Evolutionary conservation across 1,140 invertebrate species (phyloP).

Genomic region (Ctenoplectra terminalis): DNA sequence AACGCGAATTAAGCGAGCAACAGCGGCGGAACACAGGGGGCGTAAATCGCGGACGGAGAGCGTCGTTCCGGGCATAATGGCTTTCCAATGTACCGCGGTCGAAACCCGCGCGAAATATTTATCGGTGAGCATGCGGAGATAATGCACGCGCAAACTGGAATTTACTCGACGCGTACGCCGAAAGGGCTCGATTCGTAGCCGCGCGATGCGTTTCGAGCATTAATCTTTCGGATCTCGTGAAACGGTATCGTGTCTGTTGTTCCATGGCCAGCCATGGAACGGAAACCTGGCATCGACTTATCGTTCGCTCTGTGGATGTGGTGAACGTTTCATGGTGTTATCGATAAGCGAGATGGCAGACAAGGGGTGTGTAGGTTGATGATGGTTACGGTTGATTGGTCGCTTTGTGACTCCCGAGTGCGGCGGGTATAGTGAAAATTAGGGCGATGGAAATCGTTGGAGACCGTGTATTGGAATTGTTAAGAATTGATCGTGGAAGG

Average conservation of each 20-base stretch:
- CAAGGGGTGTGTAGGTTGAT: neutral
- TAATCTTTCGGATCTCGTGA: neutral
- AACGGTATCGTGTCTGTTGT: neutral
- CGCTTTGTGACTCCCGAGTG: neutral
- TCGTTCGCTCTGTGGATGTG: neutral
- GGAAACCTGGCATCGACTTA: neutral
- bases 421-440: too few species aligned
- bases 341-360: neutral
- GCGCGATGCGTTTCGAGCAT: neutral
- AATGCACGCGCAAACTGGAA: constrained; percentile 68
- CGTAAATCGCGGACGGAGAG: constrained; percentile 54
- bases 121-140: constrained; percentile 59
- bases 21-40: constrained; percentile 18
- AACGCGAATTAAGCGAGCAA: constrained; percentile 41
- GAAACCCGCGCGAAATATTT: constrained; percentile 65
- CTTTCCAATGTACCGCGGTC: constrained; percentile 75
- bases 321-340: neutral
- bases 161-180: constrained; percentile 53
- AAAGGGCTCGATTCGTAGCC: neutral
- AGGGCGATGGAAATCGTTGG: too few species aligned
- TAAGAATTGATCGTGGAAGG: too few species aligned
- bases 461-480: neutral
- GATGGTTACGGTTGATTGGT: neutral
- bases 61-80: constrained; percentile 73
- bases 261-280: neutral